A percentile compares a stretch with the other conserved stretches of the same genome.
These are phyloP conservation scores for Mesorhabditis belari DNA, from an alignment of 2,888 invertebrate genomes.

Conservation along the genomic window DNA sequence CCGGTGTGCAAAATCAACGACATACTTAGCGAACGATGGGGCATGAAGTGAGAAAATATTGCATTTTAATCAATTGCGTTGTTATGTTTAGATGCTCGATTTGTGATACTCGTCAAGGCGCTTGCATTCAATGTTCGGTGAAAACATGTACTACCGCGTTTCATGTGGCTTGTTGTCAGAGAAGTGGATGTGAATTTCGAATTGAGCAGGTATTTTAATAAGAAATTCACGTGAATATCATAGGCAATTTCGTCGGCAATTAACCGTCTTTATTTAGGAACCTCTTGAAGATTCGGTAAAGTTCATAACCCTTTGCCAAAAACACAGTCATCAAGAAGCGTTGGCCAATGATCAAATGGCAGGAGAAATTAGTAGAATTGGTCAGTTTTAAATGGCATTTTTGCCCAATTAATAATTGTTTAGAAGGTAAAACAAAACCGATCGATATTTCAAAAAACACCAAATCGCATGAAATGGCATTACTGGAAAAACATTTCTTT, in stretches of 20 bases:
- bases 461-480: no score
- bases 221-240: no score
- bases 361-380: no score
- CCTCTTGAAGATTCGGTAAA: constrained; percentile 5
- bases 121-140: constrained; percentile 92
- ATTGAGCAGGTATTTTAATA: constrained; percentile 63
- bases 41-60: constrained; percentile 8
- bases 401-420: no score
- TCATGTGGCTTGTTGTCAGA: constrained; percentile 97
- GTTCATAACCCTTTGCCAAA: no score
- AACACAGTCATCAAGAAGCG: no score
- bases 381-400: no score
- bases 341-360: no score
- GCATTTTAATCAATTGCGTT: not conserved
- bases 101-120: constrained; percentile 83
- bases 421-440: no score
- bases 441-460: no score
- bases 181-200: constrained; percentile 91
- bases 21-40: constrained; percentile 67
- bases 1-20: constrained; percentile 94
- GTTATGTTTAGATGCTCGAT: constrained; percentile 70
- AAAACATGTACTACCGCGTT: constrained; percentile 96
- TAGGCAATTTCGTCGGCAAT: not conserved
- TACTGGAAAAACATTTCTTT: constrained; percentile 19
- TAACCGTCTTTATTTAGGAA: not conserved